These are phyloP conservation scores for Protomyctophum bolini DNA, from an alignment of 2,113 vertebrate species.

Conservation along the genomic window DNA sequence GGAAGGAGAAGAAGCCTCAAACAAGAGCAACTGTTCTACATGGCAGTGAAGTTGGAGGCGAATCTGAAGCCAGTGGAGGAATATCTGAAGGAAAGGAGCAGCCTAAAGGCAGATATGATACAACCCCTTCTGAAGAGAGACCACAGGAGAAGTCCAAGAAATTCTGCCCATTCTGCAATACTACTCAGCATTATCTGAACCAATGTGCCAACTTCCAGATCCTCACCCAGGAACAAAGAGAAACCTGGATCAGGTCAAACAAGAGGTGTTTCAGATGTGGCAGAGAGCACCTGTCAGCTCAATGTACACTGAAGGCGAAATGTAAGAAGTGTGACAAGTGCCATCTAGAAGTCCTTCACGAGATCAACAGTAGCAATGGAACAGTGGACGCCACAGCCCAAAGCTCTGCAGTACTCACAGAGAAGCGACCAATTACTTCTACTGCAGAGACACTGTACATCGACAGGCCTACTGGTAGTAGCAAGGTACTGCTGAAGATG, in stretches of 20 bases:
- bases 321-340: neutral
- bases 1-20: neutral
- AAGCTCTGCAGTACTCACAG: neutral
- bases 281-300: too few species aligned
- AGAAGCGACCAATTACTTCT: neutral
- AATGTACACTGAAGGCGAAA: neutral
- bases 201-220: neutral
- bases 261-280: neutral
- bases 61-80: too few species aligned
- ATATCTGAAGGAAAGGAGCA: neutral
- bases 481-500: constrained; percentile 10
- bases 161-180: neutral
- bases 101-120: neutral
- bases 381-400: neutral
- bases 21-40: too few species aligned
- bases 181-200: neutral
- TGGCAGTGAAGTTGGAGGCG: too few species aligned
- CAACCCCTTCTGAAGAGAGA: neutral
- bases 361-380: neutral
- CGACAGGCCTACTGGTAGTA: neutral
- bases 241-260: neutral
- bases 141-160: neutral
- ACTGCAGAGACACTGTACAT: neutral
- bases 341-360: neutral
- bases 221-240: neutral